Evolutionary conservation across 1,140 invertebrate genomes (phyloP), one percentile per base, ranked within the genome.

Genomic region (Eurosta solidaginis): DNA sequence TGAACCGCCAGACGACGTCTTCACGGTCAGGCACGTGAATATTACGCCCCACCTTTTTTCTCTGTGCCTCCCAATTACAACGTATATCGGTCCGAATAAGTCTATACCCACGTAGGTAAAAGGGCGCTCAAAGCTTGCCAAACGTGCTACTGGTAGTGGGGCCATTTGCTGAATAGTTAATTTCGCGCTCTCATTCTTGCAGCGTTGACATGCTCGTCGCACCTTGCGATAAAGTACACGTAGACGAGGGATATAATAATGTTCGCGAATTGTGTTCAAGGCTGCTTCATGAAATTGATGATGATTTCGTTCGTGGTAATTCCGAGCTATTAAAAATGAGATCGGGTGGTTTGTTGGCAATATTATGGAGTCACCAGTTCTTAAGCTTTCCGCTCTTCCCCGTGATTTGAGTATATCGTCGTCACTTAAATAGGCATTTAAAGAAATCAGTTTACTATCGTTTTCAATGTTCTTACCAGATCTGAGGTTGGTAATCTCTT

Each of bases 1-100:
- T 83, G 44, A 85, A 84, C 1, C 76, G 45, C 81, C 81, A 83
- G 42, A 78, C 27, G 6, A 76, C 50, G 1, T 27, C 52, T 5
- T 29, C 76, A 40, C 27, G 1, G 77, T 78, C 12, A 78, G 25
- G 20, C 77, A 78, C 2, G 77, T 78, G 29, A 63, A 77, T 20
- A 77, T 54, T n/a, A 59, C 76, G 7, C 49, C 76, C 76, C 50
- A 77, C 33, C 76, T 54, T 42, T 54, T 77, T 27, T 77, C 50
- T 17, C 4, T 6, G 12, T 33, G 47, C n/a, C 33, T 54, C 3
- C 76, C 76, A 29, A 54, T 25, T 17, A 33, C n/a, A 4, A 77
- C 76, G 20, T 40, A 3, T n/a, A 77, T 20, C 10, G 33, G 76
- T 40, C 49, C 76, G 25, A 77, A 59, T 4, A 54, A 59, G 29